Evolutionary conservation across 2,113 vertebrate species (phyloP).

Genomic region (Myxocyprinus asiaticus): DNA sequence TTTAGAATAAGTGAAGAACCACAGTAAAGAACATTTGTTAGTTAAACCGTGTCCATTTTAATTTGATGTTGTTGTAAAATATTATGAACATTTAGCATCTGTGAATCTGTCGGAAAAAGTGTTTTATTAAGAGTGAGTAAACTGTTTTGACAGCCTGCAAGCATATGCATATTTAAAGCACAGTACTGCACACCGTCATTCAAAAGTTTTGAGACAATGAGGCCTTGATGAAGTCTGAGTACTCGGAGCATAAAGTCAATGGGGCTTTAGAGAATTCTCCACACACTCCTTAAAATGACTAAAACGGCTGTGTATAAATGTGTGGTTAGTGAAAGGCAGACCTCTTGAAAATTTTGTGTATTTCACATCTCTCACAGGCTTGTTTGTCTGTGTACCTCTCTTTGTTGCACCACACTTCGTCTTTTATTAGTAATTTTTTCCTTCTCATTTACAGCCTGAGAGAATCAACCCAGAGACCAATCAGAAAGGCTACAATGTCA

Average conservation of each 20-base stretch:
- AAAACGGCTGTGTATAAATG: too few species aligned
- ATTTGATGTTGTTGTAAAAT: too few species aligned
- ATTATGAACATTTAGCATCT: too few species aligned
- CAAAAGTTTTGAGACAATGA: neutral
- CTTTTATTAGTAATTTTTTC: neutral
- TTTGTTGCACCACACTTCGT: neutral
- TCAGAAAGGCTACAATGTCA: slow-evolving; percentile 96
- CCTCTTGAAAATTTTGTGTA: neutral
- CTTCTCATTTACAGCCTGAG: slow-evolving; percentile 82
- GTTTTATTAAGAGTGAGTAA: too few species aligned
- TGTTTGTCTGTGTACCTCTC: neutral
- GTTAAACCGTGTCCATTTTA: too few species aligned
- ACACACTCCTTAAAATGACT: neutral
- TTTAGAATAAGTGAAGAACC: too few species aligned
- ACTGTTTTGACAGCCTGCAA: too few species aligned
- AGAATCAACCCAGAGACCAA: slow-evolving; percentile 96
- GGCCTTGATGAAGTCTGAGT: neutral
- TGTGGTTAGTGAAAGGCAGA: too few species aligned
- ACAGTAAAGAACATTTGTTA: too few species aligned
- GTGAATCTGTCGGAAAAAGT: too few species aligned
- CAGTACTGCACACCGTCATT: too few species aligned
- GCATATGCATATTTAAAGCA: too few species aligned
- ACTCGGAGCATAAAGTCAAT: neutral
- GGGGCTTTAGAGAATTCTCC: neutral
- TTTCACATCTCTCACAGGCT: neutral